Percentiles rank a stretch among this genome's conserved stretches.
Evolutionary conservation across 2,888 invertebrate genomes (phyloP).

Genomic region (Eilema griseolum): DNA sequence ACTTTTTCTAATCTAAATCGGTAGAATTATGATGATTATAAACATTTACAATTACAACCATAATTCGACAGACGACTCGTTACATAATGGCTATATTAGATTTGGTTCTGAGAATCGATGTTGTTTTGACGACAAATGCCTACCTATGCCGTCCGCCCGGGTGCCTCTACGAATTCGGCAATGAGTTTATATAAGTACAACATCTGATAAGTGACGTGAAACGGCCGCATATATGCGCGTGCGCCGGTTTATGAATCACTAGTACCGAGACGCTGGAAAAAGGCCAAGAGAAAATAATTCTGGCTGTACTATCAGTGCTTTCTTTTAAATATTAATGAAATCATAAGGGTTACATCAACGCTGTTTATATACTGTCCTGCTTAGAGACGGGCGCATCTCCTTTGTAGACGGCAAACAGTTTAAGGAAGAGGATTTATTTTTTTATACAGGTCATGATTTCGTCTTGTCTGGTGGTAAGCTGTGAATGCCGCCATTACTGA

Average conservation of each 20-base stretch:
- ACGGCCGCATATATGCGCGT: constrained; percentile 17
- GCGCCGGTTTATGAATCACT: constrained; percentile 34
- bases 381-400: too few species aligned
- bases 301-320: constrained; percentile 30
- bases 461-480: too few species aligned
- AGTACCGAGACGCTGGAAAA: constrained; percentile 34
- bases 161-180: constrained; percentile 48
- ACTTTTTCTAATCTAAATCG: too few species aligned
- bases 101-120: constrained; percentile 15
- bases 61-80: not conserved
- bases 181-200: constrained; percentile 40
- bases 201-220: constrained; percentile 37
- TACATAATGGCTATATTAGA: constrained; percentile 7
- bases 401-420: too few species aligned
- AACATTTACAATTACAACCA: not conserved
- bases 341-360: not conserved
- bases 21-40: too few species aligned
- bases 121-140: constrained; percentile 19
- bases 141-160: constrained; percentile 23
- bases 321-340: constrained; percentile 20
- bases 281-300: constrained; percentile 44
- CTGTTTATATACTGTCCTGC: not conserved
- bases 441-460: too few species aligned
- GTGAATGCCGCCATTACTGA: too few species aligned
- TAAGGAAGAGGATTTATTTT: too few species aligned